Evolutionary conservation across 2,888 invertebrate species (phyloP).

Genomic region (Physocephala rufipes): DNA sequence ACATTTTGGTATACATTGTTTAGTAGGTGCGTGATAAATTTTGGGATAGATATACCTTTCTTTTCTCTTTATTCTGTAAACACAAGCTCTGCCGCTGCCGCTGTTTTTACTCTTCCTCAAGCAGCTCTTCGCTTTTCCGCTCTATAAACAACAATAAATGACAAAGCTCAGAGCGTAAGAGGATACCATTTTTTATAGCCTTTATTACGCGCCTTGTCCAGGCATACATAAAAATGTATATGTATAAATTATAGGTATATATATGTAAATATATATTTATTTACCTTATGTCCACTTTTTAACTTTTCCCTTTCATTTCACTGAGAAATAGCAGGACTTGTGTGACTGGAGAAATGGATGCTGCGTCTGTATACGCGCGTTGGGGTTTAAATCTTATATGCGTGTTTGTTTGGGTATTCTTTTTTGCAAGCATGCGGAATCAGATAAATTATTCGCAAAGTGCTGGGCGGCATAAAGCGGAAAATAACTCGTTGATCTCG

Average conservation of each 20-base stretch:
- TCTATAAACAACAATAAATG: not conserved
- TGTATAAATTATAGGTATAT: too few relatives aligned
- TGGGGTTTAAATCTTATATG: not conserved
- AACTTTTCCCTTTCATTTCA: slow-evolving; percentile 36
- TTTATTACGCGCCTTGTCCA: not conserved
- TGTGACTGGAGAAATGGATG: too few relatives aligned
- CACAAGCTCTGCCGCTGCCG: too few relatives aligned
- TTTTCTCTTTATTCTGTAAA: too few relatives aligned
- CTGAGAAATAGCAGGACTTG: not conserved
- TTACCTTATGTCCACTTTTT: not conserved
- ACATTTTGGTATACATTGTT: too few relatives aligned
- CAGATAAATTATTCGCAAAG: not conserved
- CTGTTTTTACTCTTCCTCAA: too few relatives aligned
- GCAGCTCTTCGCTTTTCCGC: not conserved
- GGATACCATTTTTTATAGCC: not conserved
- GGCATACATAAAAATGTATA: too few relatives aligned
- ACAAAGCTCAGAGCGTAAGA: not conserved
- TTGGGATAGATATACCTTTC: too few relatives aligned
- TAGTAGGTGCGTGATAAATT: too few relatives aligned
- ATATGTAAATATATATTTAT: too few relatives aligned
- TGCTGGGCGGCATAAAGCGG: not conserved
- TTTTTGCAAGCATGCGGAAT: too few relatives aligned
- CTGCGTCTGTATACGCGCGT: not conserved
- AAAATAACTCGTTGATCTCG: slow-evolving; percentile 3
- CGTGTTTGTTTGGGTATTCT: too few relatives aligned